Evolutionary conservation across 1,140 invertebrate genomes (phyloP), one percentile per base, ranked within the genome.

Genomic region (Drosophila cardini): DNA sequence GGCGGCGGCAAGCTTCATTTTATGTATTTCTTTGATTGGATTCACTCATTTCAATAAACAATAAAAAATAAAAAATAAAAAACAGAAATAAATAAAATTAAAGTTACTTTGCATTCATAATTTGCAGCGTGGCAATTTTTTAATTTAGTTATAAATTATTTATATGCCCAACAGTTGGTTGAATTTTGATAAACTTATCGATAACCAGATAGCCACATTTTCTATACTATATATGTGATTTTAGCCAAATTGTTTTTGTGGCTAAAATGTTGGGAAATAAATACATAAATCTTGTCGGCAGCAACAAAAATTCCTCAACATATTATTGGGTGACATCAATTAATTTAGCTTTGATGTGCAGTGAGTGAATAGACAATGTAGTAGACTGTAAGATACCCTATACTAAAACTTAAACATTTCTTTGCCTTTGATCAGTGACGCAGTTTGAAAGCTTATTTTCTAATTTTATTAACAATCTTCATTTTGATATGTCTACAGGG

Each of bases 61-160:
- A 26, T 26, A 26, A 26, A 26, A 26, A 26, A 26, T 5, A 26
- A 5, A 26, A 26, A 26, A 26, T 26, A 26, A 26, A 26, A 26
- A 26, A 26, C 21, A 26, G 21, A 26, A 26, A 26, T 26, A 26
- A 26, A 26, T 26, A 26, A 26, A 26, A 26, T 26, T 26, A 30
- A 62, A 52, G 79, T 74, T 77, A 50, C 67, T 84, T 78, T 78
- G 80, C 76, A 87, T 87, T 84, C 84, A 87, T 87, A 86, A 87
- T 89, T 89, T 77, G 30, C 34, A 46, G 26, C 48, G 18, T 13
- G 21, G 48, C 53, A 40, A 15, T 68, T 69, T 69, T 46, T 69
- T 65, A 63, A 87, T 84, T 72, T 53, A 67, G 70, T 72, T 80
- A 87, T 89, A 89, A 89, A 87, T 87, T 67, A 89, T 83, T 89